Base-by-base conservation (phyloP, 1,140 invertebrate species). In the Thaumatotibia leucotreta region DNA sequence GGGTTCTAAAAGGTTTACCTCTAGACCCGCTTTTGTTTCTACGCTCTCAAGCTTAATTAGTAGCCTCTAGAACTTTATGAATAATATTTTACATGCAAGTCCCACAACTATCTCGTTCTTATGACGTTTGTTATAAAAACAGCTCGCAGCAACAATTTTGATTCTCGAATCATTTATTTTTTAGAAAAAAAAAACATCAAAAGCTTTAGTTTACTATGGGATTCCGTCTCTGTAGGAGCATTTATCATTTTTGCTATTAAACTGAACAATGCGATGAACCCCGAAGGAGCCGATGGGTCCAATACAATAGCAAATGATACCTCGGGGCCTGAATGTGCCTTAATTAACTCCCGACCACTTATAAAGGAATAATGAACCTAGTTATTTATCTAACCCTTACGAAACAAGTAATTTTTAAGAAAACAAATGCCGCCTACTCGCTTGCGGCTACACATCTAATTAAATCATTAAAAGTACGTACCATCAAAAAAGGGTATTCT, bases 211-310 rank as follows among this genome's bases (percentile, higher is more conserved):
- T 73, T 69, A 77, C 68, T 75, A 80, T 75, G 69, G 73, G 70
- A 79, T 72, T 52, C 70, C 39, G 65, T 87, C 84, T 80, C 81
- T 65, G 74, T 71, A 77, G 83, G 72, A 72, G 71, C 84, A 90
- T 89, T 89, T 88, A 89, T 88, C 86, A 89, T 90, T 89, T 90
- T 84, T 78, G 84, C 88, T 83, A 88, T 90, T 89, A 90, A 88
- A 82, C 70, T 66, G 75, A 80, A 79, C 83, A 88, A 85, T 86
- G 79, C 73, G 72, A 70, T 67, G 73, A 83, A 78, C 79, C 86
- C 84, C 82, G 79, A 82, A 88, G 85, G 84, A 89, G 73, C 73
- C 77, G 77, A 82, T 77, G 79, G 81, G 80, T 73, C 78, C 81
- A 80, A 83, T 77, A 88, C 85, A 90, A 90, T 84, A 89, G 84